A percentile compares a stretch with the other conserved stretches of the same genome.
Conservation (phyloP, 1,140 invertebrate species). For the Drosophila mojavensis region DNA sequence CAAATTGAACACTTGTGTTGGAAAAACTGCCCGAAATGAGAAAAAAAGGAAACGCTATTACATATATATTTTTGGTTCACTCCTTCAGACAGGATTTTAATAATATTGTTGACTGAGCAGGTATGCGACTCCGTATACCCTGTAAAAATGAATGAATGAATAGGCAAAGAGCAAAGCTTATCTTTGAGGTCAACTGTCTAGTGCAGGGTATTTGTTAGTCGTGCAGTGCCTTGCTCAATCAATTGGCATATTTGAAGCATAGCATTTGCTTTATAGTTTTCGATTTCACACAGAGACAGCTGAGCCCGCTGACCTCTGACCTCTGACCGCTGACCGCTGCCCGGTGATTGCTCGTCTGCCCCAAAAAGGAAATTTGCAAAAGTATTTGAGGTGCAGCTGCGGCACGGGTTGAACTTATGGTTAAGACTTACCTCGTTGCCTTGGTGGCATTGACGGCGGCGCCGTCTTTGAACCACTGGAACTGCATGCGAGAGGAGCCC, state of each 20-base stretch:
- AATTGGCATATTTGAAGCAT: background rate
- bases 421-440: slow-evolving; percentile 87
- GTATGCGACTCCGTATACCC: background rate
- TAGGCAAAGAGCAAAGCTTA: background rate
- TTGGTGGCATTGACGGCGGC: slow-evolving; percentile 89
- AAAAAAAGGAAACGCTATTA: background rate
- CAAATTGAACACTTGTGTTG: slow-evolving; percentile 81
- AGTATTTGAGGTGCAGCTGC: too few species aligned
- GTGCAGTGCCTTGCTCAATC: background rate
- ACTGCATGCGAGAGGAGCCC: slow-evolving; percentile 89
- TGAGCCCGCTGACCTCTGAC: background rate
- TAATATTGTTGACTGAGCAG: slow-evolving; percentile 34
- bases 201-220: slow-evolving; percentile 3
- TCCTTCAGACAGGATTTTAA: slow-evolving; percentile 36
- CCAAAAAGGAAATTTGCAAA: background rate
- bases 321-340: too few species aligned
- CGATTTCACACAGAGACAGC: too few species aligned
- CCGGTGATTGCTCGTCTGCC: slow-evolving; percentile 4
- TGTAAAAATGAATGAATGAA: background rate
- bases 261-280: slow-evolving; percentile 21
- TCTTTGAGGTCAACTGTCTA: background rate
- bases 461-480: slow-evolving; percentile 92
- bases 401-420: background rate
- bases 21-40: slow-evolving; percentile 1
- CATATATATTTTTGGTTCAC: background rate